phyloP scores from a whole-genome alignment of 2,797 vertebrate species.

The Muscicapa striata region DNA sequence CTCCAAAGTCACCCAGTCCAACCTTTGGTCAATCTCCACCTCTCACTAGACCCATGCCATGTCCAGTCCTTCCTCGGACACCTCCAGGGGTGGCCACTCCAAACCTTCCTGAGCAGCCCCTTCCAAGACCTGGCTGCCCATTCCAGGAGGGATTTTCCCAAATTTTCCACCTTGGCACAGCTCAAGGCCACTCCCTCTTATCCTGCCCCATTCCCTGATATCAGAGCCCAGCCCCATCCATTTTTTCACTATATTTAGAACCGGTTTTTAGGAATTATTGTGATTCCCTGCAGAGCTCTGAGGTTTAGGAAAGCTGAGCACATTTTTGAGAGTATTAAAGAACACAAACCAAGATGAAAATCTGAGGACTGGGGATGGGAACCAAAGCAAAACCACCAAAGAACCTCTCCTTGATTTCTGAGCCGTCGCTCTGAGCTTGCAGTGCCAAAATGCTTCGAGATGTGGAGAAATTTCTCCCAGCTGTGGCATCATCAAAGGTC shows the following conservation, averaged over 20 bases:
- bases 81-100: background rate
- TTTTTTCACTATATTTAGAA: background rate
- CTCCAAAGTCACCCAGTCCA: accelerated
- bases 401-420: background rate
- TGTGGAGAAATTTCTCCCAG: background rate
- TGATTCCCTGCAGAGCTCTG: accelerated
- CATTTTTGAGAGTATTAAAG: accelerated
- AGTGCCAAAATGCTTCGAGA: background rate
- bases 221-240: accelerated
- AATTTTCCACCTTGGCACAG: background rate
- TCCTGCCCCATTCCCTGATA: accelerated
- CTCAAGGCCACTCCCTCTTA: accelerated
- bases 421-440: background rate
- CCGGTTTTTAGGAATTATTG: accelerated
- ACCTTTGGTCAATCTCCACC: too few relatives aligned
- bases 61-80: accelerated
- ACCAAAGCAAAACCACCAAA: background rate
- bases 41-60: too few relatives aligned
- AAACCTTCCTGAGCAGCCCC: background rate
- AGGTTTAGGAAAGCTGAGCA: background rate
- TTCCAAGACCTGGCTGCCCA: background rate
- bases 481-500: background rate
- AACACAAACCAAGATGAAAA: accelerated
- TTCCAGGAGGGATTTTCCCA: background rate
- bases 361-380: accelerated